Percentiles rank a stretch among this genome's conserved stretches.
Evolutionary conservation across 2,888 invertebrate genomes (phyloP).

Genomic region (Agrochola circellaris): DNA sequence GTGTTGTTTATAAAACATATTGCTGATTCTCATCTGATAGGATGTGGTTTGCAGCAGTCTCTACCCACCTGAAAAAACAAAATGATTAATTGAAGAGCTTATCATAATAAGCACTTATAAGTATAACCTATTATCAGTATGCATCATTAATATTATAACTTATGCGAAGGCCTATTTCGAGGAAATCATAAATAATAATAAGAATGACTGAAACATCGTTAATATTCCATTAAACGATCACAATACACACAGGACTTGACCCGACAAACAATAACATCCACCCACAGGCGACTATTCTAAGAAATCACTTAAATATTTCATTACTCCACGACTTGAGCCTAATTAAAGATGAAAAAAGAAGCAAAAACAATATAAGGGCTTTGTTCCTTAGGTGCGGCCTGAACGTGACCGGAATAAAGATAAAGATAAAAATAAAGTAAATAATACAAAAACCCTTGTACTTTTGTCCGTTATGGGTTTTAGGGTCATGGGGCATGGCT

Average conservation of each 20-base stretch:
- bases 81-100: too few relatives aligned
- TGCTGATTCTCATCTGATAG: too few relatives aligned
- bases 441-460: conserved; percentile 59
- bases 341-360: conserved; percentile 80
- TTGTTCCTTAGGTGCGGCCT: conserved; percentile 73
- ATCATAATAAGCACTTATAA: too few relatives aligned
- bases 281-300: conserved; percentile 47
- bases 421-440: conserved; percentile 69
- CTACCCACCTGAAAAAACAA: too few relatives aligned
- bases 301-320: conserved; percentile 72
- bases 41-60: too few relatives aligned
- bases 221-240: not conserved
- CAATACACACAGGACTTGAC: not conserved
- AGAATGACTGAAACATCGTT: not conserved
- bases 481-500: conserved; percentile 27
- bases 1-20: too few relatives aligned
- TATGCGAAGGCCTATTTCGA: not conserved
- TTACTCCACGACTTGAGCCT: conserved; percentile 73
- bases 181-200: not conserved
- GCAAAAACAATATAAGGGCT: conserved; percentile 77
- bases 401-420: conserved; percentile 77
- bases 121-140: too few relatives aligned
- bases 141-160: too few relatives aligned
- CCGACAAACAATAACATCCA: conserved; percentile 29
- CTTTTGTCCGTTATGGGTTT: conserved; percentile 54